Evolutionary conservation across 2,113 vertebrate genomes (phyloP), one percentile per base, ranked within the genome.

Genomic region (Syngnathoides biaculeatus): DNA sequence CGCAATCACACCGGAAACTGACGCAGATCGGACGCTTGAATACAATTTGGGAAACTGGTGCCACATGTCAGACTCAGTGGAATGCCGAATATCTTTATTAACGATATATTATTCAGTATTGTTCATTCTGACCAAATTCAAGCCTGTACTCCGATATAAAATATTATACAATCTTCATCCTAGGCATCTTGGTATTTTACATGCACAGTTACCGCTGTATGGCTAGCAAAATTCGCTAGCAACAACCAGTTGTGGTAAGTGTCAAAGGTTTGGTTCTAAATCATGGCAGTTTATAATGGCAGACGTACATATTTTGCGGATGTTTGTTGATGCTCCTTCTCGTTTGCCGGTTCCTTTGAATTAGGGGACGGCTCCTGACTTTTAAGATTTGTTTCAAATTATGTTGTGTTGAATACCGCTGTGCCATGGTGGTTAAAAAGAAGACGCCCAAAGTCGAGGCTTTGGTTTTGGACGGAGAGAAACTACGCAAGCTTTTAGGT

Each of bases 401-500:
- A 39, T 14, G 20, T 13, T 43, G 22, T 26, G 40, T 62, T 61
- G 45, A 65, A 65, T 50, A 2, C 30, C 13, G 26, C 47, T 62
- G 58, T 88, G 67, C 39, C 81, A 99, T 99, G 96, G 95, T 95
- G 88, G 81, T 93, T 39, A 98, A 96, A 91, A 99, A 96, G 92
- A 97, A 93, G 73, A 90, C 92, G 24, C 64, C 87, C n/a, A 93
- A 90, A 52, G 93, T 96, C 38, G 91, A 93, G 73, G 92, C 91
- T 13, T 72, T 97, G 67, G 78, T 85, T 3, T 50, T 98, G 80
- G 87, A 93, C 71, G 79, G 85, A 6, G 85, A 86, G 15, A 92
- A 93, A 30, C 81, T 95, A 42, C 88, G 93, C 69, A 89, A 75
- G 22, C 89, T 98, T 67, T 86, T 76, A 71, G 87, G 97, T 97